phyloP scores from a whole-genome alignment of 2,888 invertebrate species.

The Unio delphinus region DNA sequence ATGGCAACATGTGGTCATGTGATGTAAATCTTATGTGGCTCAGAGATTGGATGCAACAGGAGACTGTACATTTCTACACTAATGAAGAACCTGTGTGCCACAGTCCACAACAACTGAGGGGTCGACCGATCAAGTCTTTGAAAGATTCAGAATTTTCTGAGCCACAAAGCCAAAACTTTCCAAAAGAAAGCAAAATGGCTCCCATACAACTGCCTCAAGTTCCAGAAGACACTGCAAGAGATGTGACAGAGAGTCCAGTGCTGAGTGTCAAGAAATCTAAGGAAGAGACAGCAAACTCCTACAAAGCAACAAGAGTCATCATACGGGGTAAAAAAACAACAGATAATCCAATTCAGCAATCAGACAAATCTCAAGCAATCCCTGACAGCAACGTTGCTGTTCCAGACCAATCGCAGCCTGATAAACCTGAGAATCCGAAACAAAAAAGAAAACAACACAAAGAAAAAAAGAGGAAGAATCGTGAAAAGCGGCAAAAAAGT shows the following conservation, averaged over 20 bases:
- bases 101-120: conserved; percentile 57
- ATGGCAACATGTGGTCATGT: conserved; percentile 83
- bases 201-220: too few species aligned
- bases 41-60: conserved; percentile 76
- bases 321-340: background rate
- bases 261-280: background rate
- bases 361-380: background rate
- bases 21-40: conserved; percentile 69
- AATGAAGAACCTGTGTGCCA: conserved; percentile 72
- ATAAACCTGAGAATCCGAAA: conserved; percentile 22
- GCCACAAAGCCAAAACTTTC: background rate
- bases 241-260: background rate
- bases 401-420: background rate
- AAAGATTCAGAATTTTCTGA: conserved; percentile 36
- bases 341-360: background rate
- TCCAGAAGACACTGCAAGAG: background rate
- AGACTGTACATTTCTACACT: conserved; percentile 70
- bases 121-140: conserved; percentile 52
- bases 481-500: conserved; percentile 13
- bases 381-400: too few species aligned
- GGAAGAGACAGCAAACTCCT: conserved; percentile 2
- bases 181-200: background rate
- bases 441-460: conserved; percentile 13
- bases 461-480: conserved; percentile 13
- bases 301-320: conserved; percentile 1